phyloP scores from a whole-genome alignment of 2,888 invertebrate species.

The Himalopsyche anomala region DNA sequence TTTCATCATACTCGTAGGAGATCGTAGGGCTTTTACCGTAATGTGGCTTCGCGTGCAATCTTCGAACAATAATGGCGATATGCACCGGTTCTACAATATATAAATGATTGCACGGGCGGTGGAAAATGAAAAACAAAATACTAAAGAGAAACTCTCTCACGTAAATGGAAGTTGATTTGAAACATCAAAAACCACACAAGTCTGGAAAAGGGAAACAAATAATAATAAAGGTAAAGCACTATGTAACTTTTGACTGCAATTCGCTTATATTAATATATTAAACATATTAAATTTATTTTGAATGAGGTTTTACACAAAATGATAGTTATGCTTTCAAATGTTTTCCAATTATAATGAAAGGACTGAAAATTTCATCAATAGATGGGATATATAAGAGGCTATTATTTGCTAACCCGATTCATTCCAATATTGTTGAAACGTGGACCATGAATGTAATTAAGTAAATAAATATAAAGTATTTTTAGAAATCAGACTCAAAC shows the following conservation, averaged over 20 bases:
- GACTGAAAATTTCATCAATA: too few relatives aligned
- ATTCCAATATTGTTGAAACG: too few relatives aligned
- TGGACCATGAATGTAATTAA: too few relatives aligned
- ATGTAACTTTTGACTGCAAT: background rate
- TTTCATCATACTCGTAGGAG: background rate
- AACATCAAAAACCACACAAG: background rate
- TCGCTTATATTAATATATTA: background rate
- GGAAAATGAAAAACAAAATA: background rate
- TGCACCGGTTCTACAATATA: constrained; percentile 37
- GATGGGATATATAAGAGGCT: too few relatives aligned
- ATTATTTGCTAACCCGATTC: too few relatives aligned
- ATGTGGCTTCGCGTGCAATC: constrained; percentile 59
- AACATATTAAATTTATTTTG: too few relatives aligned
- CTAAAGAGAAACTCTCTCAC: background rate
- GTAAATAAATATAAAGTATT: too few relatives aligned
- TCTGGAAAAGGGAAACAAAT: background rate
- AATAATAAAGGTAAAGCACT: background rate
- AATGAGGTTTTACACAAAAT: background rate
- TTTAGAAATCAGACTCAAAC: too few relatives aligned
- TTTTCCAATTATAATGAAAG: too few relatives aligned
- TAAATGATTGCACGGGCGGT: constrained; percentile 44
- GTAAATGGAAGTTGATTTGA: constrained; percentile 12
- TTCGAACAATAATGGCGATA: constrained; percentile 50
- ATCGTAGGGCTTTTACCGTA: constrained; percentile 48
- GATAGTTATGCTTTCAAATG: too few relatives aligned